phyloP scores from a whole-genome alignment of 2,888 invertebrate genomes.

The Marasmarcha lunaedactyla region DNA sequence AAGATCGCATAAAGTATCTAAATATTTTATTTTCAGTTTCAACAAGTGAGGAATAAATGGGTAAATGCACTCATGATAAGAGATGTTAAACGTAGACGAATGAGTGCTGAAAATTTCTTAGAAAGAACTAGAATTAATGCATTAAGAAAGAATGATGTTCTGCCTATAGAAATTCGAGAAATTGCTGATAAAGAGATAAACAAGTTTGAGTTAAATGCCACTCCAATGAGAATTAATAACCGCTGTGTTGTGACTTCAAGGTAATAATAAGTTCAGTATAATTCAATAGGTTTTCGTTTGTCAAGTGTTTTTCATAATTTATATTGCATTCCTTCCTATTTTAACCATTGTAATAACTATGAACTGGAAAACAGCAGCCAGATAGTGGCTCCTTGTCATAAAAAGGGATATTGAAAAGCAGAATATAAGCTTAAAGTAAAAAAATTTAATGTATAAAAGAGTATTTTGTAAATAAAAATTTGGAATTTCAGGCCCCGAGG shows the following conservation, averaged over 20 bases:
- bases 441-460: no score
- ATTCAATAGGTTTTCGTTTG: no score
- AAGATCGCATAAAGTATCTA: no score
- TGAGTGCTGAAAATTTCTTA: slow-evolving; percentile 79
- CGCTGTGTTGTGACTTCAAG: slow-evolving; percentile 92
- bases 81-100: slow-evolving; percentile 85
- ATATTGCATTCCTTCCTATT: no score
- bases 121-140: slow-evolving; percentile 85
- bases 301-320: no score
- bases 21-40: slow-evolving; percentile 57
- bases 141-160: slow-evolving; percentile 84
- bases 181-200: slow-evolving; percentile 81
- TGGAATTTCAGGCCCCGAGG: slow-evolving; percentile 79
- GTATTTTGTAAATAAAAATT: no score
- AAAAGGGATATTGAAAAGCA: neutral
- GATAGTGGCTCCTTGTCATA: no score
- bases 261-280: slow-evolving; percentile 23
- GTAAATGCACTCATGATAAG: slow-evolving; percentile 86
- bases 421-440: neutral
- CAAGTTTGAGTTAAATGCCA: slow-evolving; percentile 82
- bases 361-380: no score
- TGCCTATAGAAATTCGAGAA: slow-evolving; percentile 86
- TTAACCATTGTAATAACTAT: no score
- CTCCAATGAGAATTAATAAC: slow-evolving; percentile 72
- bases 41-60: slow-evolving; percentile 82